These are phyloP conservation scores for Stenolophus ochropezus DNA, from an alignment of 2,888 invertebrate genomes.

Conservation along the genomic window DNA sequence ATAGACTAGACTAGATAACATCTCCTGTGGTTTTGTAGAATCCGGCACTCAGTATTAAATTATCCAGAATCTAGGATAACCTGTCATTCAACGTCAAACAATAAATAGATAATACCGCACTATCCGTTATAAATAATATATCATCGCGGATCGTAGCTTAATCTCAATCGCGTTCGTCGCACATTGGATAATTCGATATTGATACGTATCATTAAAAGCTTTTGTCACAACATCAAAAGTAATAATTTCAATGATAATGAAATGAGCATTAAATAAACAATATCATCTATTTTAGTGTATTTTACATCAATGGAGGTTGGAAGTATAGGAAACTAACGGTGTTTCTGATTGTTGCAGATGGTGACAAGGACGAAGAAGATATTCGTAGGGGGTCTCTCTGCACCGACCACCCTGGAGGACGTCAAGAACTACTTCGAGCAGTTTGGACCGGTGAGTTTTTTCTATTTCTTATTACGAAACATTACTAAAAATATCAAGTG, in stretches of 20 bases:
- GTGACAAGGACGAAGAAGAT: slow-evolving; percentile 99
- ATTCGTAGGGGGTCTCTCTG: slow-evolving; percentile 99
- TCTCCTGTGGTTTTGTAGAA: not conserved
- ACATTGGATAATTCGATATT: no score
- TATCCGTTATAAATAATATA: not conserved
- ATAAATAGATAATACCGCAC: not conserved
- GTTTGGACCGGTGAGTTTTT: slow-evolving; percentile 96
- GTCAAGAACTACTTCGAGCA: slow-evolving; percentile 99
- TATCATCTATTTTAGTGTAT: not conserved
- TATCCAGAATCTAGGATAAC: not conserved
- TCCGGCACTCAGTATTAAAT: not conserved
- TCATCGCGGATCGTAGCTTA: not conserved
- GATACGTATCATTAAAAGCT: no score
- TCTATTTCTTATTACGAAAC: slow-evolving; percentile 17
- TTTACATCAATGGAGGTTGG: not conserved
- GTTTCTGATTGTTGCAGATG: slow-evolving; percentile 84
- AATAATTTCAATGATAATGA: no score
- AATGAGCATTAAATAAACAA: no score
- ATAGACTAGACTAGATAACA: not conserved
- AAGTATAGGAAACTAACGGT: not conserved
- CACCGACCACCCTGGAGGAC: slow-evolving; percentile 99
- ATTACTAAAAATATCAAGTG: no score
- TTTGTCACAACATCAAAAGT: no score
- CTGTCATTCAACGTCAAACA: not conserved
- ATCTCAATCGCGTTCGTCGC: no score